Base-by-base conservation (phyloP, 2,797 vertebrate species). In the Schizothorax lantsangensis region DNA sequence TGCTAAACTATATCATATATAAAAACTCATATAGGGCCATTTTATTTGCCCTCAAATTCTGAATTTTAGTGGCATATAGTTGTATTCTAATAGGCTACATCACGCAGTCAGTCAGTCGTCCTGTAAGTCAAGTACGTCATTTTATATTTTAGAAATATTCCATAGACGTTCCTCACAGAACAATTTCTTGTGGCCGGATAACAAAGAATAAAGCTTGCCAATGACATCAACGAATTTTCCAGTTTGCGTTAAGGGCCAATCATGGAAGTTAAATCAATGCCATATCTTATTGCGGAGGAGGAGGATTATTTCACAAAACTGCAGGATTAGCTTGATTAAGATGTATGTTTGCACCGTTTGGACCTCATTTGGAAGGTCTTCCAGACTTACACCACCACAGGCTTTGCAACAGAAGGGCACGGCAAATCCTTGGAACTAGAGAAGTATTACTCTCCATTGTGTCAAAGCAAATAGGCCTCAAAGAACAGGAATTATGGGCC, bases 241-340 rank as follows among this genome's bases (percentile, higher is more conserved):
- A 87, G 80, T 88, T 88, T 88, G 81, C 43, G 84, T 75, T 83
- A 62, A 45, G 14, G 43, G 73, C 4, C 8, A 72, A 87, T 87
- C 30, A 86, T 82, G 77, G 0, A 38, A 83, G 45, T 88, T 92
- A 92, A 92, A 93, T 92, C 89, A 91, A 84, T 93, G 86, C 89
- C 92, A 92, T 93, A 80, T 91, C 89, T 86, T 74, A 72, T 54
- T 87, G 85, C 87, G 71, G 26, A 80, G 89, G 89, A 93, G 84
- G 88, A 87, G 68, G 86, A 89, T 90, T 86, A 84, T 85, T 86
- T 84, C 57, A 87, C 73, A 88, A 84, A 91, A 89, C 90, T 2
- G 38, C 79, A 75, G 87, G 91, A 92, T 91, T 91, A 90, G 87
- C 81, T 82, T 91, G 91, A 93, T 92, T 92, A 89, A 85, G 73